Evolutionary conservation across 1,140 invertebrate genomes (phyloP), one percentile per base, ranked within the genome.

Genomic region (Drosophila ercepeae): DNA sequence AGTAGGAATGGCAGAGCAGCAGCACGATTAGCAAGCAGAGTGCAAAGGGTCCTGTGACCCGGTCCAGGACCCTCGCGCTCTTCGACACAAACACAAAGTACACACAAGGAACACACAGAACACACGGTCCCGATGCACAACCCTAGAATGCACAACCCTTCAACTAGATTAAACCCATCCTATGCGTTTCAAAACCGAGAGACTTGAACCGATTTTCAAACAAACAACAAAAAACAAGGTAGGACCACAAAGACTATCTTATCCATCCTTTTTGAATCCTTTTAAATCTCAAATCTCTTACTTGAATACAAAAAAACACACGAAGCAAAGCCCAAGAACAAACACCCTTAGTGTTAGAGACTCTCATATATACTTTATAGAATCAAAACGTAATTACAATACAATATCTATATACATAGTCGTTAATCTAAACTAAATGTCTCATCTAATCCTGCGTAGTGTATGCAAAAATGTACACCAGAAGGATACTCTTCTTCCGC

Each of bases 71-170:
- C 36, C 6, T 39, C 41, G 23, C 25, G 57, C 23, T 49, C 67
- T 52, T 14, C 58, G 14, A 61, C 19, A 75, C 36, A n/a, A n/a
- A 53, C 52, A 58, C 16, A 58, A 3, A 52, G 4, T 36, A 13
- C 4, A 61, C 18, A 48, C 9, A 32, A 32, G 6, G 68, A 23
- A 68, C 29, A 75, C 27, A 45, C 46, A 58, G n/a, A n/a, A n/a
- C n/a, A 70, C 42, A 76, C 19, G 58, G 58, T 50, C 49, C 69
- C 60, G 27, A 64, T 75, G 64, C 60, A 67, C 58, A 74, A 57
- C 71, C 71, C 77, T 75, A 75, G 57, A 39, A 75, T 86, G 65
- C 67, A 75, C 75, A 88, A 75, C 82, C 73, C 55, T n/a, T n/a
- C n/a, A n/a, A n/a, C 29, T 16, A 4, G 6, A 42, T 59, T 36